Evolutionary conservation across 2,888 invertebrate genomes (phyloP).

Genomic region (Cheilosia urbana): DNA sequence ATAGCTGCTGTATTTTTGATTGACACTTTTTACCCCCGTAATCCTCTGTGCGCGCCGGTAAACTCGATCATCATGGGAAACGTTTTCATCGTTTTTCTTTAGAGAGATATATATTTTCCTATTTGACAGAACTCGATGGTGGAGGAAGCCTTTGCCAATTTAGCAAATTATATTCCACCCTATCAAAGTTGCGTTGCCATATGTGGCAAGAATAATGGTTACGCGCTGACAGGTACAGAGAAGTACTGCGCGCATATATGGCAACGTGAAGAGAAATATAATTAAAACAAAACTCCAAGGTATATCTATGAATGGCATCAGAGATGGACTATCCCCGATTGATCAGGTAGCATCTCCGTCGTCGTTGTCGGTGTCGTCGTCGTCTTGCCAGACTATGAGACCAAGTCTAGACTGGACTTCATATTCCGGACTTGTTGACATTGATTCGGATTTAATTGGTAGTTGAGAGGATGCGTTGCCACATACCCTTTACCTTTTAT

Average conservation of each 20-base stretch:
- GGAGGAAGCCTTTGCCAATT: constrained; percentile 64
- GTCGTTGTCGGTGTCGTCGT: neutral
- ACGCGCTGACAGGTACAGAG: constrained; percentile 50
- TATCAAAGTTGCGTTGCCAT: constrained; percentile 55
- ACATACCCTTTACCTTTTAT: neutral
- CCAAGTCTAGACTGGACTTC: constrained; percentile 58
- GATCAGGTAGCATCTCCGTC: constrained; percentile 30
- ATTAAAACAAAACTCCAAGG: constrained; percentile 64
- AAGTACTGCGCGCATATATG: constrained; percentile 26
- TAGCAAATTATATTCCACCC: constrained; percentile 70
- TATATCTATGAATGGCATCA: constrained; percentile 71
- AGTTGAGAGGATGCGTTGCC: constrained; percentile 18
- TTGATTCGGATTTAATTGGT: constrained; percentile 71
- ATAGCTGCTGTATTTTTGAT: constrained; percentile 37
- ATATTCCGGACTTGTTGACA: constrained; percentile 57
- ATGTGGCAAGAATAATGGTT: constrained; percentile 71
- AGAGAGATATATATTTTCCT: constrained; percentile 26
- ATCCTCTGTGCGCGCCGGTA: neutral
- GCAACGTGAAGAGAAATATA: constrained; percentile 35
- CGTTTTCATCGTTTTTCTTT: constrained; percentile 40
- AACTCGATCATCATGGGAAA: constrained; percentile 67
- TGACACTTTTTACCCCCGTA: constrained; percentile 47
- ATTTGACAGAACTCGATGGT: constrained; percentile 44
- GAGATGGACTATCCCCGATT: constrained; percentile 54
- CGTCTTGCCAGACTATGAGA: constrained; percentile 7